These are phyloP conservation scores for Chaetophractus vellerosus DNA, from an alignment of 2,797 vertebrate species.

Conservation along the genomic window DNA sequence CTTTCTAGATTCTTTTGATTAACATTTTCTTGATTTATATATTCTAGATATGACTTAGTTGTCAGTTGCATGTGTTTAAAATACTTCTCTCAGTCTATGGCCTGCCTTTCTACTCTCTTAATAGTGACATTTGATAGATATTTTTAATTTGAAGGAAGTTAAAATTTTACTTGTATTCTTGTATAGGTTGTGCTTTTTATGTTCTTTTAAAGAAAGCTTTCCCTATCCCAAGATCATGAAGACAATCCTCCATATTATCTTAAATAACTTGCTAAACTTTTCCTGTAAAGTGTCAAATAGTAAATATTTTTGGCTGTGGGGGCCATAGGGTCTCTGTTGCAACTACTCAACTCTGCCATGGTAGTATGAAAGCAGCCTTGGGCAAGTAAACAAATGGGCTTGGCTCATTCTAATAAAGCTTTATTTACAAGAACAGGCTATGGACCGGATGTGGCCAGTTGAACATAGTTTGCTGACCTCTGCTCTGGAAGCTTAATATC, in stretches of 20 bases:
- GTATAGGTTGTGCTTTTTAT: not conserved
- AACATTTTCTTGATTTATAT: not conserved
- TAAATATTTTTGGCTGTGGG: too few species aligned
- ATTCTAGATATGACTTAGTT: not conserved
- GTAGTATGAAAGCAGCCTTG: not conserved
- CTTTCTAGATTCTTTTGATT: not conserved
- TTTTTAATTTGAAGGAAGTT: conserved; percentile 12
- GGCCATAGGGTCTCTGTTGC: too few species aligned
- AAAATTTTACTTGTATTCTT: not conserved
- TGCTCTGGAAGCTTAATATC: not conserved
- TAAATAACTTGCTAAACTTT: too few species aligned
- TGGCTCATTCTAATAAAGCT: not conserved
- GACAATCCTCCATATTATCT: too few species aligned
- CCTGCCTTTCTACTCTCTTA: not conserved
- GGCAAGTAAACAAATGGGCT: not conserved
- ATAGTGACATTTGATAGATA: not conserved
- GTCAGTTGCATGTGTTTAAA: not conserved
- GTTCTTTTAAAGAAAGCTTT: too few species aligned
- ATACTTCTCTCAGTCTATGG: not conserved
- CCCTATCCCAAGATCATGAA: too few species aligned
- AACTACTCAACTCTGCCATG: too few species aligned
- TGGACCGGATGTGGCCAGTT: not conserved
- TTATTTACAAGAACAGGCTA: not conserved
- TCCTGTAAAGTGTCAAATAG: too few species aligned
- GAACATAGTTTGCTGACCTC: not conserved